Percentiles rank a stretch among this genome's conserved stretches.
Evolutionary conservation across 2,113 vertebrate species (phyloP).

Genomic region (Nothobranchius furzeri): DNA sequence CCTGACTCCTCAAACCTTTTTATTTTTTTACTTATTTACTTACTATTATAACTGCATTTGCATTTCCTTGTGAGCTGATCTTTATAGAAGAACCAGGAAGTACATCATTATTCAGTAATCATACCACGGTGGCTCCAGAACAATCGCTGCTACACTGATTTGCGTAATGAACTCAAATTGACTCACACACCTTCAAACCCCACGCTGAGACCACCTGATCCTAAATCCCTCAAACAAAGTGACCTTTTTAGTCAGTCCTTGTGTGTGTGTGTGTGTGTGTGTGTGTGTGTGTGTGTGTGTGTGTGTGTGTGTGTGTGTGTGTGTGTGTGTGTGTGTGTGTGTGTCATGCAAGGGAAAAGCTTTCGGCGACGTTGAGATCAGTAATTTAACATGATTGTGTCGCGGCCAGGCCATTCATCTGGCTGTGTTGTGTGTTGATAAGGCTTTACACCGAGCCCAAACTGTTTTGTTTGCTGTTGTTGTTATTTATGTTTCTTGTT

Average conservation of each 20-base stretch:
- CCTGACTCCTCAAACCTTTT: slow-evolving; percentile 38
- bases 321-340: slow-evolving; percentile 18
- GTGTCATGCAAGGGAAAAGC: slow-evolving; percentile 48
- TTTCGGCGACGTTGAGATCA: slow-evolving; percentile 63
- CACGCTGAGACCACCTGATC: slow-evolving; percentile 44
- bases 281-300: no score
- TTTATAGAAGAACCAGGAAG: slow-evolving; percentile 43
- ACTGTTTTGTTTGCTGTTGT: not conserved
- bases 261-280: slow-evolving; percentile 28
- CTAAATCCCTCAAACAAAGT: slow-evolving; percentile 68
- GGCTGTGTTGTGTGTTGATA: slow-evolving; percentile 71
- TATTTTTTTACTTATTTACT: not conserved
- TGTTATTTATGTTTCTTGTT: not conserved
- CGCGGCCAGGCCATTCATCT: slow-evolving; percentile 64
- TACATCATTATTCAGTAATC: slow-evolving; percentile 60
- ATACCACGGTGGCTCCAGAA: slow-evolving; percentile 39
- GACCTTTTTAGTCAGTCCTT: slow-evolving; percentile 68
- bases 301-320: slow-evolving; percentile 22
- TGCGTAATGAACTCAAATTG: slow-evolving; percentile 69
- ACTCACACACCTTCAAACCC: slow-evolving; percentile 43
- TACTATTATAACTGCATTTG: not conserved
- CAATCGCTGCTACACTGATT: slow-evolving; percentile 51
- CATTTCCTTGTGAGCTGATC: slow-evolving; percentile 9
- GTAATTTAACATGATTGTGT: slow-evolving; percentile 75
- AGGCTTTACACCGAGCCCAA: slow-evolving; percentile 48